A percentile compares a stretch with the other conserved stretches of the same genome.
phyloP scores from a whole-genome alignment of 2,797 vertebrate genomes.

The Morelia viridis region DNA sequence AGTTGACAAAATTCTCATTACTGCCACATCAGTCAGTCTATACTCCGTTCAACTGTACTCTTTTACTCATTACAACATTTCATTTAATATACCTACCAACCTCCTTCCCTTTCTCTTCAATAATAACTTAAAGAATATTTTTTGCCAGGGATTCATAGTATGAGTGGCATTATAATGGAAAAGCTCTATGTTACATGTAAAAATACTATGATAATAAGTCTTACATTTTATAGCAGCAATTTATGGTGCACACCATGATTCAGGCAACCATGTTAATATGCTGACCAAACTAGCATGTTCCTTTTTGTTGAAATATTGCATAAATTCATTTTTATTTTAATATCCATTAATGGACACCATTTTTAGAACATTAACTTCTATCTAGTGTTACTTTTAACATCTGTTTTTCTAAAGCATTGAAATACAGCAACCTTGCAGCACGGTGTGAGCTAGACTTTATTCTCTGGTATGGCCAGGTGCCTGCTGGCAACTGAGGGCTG shows the following conservation, averaged over 20 bases:
- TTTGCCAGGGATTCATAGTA: not conserved
- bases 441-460: conserved; percentile 9
- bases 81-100: not conserved
- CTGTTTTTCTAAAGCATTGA: not conserved
- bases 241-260: not conserved
- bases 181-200: not conserved
- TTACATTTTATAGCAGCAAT: not conserved
- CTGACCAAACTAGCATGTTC: not conserved
- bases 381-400: not conserved
- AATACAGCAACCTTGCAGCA: not conserved
- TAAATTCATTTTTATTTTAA: not conserved
- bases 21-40: not conserved
- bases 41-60: not conserved
- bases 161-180: not conserved
- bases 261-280: not conserved
- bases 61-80: not conserved
- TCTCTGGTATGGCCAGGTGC: conserved; percentile 8
- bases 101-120: not conserved
- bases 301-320: not conserved
- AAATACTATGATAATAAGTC: not conserved
- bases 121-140: not conserved
- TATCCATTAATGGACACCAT: not conserved
- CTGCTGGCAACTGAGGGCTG: conserved; percentile 31
- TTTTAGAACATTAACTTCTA: not conserved
- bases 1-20: not conserved